These are phyloP conservation scores for Semaprochilodus insignis DNA, from an alignment of 2,797 vertebrate species.

Conservation along the genomic window DNA sequence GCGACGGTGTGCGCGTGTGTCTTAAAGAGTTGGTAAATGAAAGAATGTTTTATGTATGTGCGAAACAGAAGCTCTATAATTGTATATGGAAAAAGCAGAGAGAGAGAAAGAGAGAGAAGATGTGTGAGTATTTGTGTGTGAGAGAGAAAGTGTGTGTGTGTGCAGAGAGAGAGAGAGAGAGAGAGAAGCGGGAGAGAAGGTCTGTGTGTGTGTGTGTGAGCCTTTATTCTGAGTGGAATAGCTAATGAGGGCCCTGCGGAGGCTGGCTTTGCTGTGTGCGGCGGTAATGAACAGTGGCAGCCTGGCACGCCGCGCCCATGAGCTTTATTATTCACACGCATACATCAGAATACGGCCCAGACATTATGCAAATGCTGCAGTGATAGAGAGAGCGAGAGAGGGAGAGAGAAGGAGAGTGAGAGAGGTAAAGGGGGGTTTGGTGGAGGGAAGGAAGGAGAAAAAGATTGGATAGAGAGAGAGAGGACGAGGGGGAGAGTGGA, in stretches of 20 bases:
- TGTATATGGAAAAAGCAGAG: conserved; percentile 11
- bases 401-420: conserved; percentile 45
- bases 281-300: conserved; percentile 71
- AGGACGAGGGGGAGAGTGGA: not conserved
- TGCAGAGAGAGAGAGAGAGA: not conserved
- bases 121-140: conserved; percentile 16
- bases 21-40: conserved; percentile 25
- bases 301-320: conserved; percentile 65
- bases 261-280: conserved; percentile 60
- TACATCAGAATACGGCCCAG: conserved; percentile 73
- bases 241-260: conserved; percentile 71
- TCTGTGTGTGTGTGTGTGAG: conserved; percentile 25
- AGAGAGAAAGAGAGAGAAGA: not conserved
- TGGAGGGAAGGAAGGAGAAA: not conserved
- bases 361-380: conserved; percentile 72
- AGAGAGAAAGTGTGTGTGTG: conserved; percentile 26
- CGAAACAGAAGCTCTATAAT: conserved; percentile 20
- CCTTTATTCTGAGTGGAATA: conserved; percentile 69
- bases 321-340: conserved; percentile 74
- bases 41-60: conserved; percentile 18
- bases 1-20: not conserved
- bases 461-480: not conserved
- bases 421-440: not conserved
- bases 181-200: not conserved
- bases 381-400: conserved; percentile 51